Base-by-base conservation (phyloP, 2,888 invertebrate species). In the Thymelicus acteon region DNA sequence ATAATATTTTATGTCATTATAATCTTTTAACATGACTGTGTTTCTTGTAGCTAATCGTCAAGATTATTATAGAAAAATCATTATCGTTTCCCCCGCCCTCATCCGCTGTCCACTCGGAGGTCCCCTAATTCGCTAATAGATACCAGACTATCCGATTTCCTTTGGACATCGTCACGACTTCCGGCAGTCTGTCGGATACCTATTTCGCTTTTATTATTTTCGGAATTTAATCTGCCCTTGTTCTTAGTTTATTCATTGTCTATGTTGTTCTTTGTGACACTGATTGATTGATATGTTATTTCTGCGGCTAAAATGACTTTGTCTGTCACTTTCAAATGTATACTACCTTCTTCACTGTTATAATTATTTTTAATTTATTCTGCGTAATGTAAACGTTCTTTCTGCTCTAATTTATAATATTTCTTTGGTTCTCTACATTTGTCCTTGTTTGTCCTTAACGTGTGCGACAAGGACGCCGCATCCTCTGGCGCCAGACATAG, bases 41-140 rank as follows among this genome's bases (percentile, higher is more conserved):
- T 44, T 44, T 39, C 7, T 39, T 7, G 39, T 7, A 7, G 10
- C 31, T 10, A 78, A 79, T 79, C 74, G 72, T 77, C 40, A 71
- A 75, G 81, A 82, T 82, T 81, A 82, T 82, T 81, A 79, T 83
- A 82, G 84, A 84, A 83, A 85, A 86, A 85, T 87, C 83, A 79
- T 82, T 77, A 77, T 78, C 77, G 77, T 75, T 72, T 78, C 80
- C 75, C 52, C 70, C 72, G 52, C 70, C 72, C 63, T 70, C 75
- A 71, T 72, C 74, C 58, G 66, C 73, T 77, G 81, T 80, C 83
- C 85, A 81, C 79, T 80, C 75, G 78, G 77, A 74, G 73, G 76
- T 82, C 90, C 91, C 91, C 92, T 91, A 91, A 92, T 91, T 89
- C 91, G 88, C 86, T 92, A 91, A 92, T 91, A 91, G 91, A 92